Conservation (phyloP, 2,888 invertebrate genomes). For the Aphodius granarius region DNA sequence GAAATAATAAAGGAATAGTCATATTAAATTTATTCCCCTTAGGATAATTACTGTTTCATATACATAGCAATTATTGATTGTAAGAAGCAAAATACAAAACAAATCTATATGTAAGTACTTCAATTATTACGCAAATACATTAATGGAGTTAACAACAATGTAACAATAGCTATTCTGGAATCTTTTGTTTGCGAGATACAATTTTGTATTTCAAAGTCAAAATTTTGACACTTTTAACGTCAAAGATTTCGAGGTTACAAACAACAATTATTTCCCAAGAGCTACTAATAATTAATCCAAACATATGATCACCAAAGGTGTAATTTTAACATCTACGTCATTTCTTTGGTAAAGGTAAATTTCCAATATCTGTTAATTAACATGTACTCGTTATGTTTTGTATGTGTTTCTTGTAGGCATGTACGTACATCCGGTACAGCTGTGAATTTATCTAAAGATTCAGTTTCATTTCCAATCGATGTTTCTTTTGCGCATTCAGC, state of each 20-base stretch:
- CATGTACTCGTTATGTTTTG: background rate
- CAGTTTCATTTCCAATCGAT: slow-evolving; percentile 19
- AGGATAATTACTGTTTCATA: background rate
- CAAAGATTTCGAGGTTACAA: background rate
- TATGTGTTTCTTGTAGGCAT: too few relatives aligned
- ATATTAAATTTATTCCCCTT: background rate
- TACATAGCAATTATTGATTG: background rate
- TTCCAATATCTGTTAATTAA: background rate
- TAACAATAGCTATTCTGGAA: too few relatives aligned
- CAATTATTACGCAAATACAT: too few relatives aligned
- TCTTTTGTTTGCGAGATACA: too few relatives aligned
- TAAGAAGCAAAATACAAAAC: too few relatives aligned
- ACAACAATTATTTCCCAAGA: background rate
- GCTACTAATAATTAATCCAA: background rate
- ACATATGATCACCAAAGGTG: background rate
- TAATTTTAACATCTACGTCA: background rate
- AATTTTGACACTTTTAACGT: background rate
- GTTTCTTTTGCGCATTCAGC: slow-evolving; percentile 29
- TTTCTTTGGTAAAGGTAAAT: background rate
- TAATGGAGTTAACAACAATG: too few relatives aligned
- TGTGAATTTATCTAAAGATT: slow-evolving; percentile 30
- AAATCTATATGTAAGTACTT: too few relatives aligned
- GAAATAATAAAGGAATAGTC: background rate
- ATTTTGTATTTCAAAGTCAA: too few relatives aligned
- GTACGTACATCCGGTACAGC: slow-evolving; percentile 35